A percentile compares a stretch with the other conserved stretches of the same genome.
phyloP scores from a whole-genome alignment of 2,113 vertebrate genomes.

The Haemorhous mexicanus region DNA sequence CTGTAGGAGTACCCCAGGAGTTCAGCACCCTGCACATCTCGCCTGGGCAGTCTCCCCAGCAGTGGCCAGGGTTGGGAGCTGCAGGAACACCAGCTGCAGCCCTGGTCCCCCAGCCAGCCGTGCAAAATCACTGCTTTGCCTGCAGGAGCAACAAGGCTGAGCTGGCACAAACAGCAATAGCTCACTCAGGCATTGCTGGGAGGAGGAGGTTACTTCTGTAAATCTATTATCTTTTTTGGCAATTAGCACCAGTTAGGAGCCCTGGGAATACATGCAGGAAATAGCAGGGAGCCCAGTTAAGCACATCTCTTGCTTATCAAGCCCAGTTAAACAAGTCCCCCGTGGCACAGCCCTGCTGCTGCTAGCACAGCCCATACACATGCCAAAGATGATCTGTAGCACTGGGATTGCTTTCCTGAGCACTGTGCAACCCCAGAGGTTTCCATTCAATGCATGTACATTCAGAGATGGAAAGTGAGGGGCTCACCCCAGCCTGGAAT shows the following conservation, averaged over 20 bases:
- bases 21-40: neutral
- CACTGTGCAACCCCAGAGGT: neutral
- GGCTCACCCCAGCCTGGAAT: neutral
- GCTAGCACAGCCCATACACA: neutral
- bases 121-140: neutral
- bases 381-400: neutral
- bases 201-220: constrained; percentile 16
- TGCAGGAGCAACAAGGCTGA: neutral
- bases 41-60: neutral
- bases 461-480: neutral
- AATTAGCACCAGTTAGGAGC: neutral
- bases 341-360: neutral
- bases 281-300: constrained; percentile 7
- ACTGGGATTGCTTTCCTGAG: neutral
- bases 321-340: constrained; percentile 18
- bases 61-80: neutral
- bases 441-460: rapidly evolving
- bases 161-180: neutral
- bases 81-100: neutral
- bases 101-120: neutral
- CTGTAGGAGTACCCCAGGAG: neutral
- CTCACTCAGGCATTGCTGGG: neutral
- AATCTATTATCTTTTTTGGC: constrained; percentile 37
- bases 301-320: constrained; percentile 13
- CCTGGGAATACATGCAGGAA: constrained; percentile 12